These are phyloP conservation scores for Pollenia labialis DNA, from an alignment of 2,888 invertebrate genomes.

Conservation along the genomic window DNA sequence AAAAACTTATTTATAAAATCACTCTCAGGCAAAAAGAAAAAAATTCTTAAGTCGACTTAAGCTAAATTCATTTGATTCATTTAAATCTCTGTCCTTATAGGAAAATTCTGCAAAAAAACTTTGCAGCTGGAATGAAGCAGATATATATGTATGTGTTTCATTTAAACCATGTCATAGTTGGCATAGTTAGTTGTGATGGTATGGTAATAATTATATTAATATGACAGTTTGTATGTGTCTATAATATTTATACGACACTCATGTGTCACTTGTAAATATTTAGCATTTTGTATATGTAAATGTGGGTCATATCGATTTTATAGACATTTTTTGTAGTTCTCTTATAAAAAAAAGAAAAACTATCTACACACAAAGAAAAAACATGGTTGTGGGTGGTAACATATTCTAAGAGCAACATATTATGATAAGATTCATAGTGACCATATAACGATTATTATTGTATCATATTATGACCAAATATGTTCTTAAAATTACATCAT, in stretches of 20 bases:
- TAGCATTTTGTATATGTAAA: constrained; percentile 40
- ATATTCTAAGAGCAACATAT: too few species aligned
- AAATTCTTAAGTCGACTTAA: too few species aligned
- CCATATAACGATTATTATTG: too few species aligned
- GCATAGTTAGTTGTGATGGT: constrained; percentile 23
- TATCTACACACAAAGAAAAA: too few species aligned
- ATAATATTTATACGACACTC: constrained; percentile 10
- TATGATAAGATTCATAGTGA: too few species aligned
- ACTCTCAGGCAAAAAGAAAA: not conserved
- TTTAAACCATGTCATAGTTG: constrained; percentile 40
- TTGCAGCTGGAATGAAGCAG: constrained; percentile 15
- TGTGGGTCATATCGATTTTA: constrained; percentile 70
- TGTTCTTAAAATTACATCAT: too few species aligned
- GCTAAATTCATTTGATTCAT: constrained; percentile 3
- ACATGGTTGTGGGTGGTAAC: too few species aligned
- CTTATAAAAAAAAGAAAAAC: not conserved
- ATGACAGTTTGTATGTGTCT: constrained; percentile 1
- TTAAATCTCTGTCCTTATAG: not conserved
- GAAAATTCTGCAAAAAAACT: not conserved
- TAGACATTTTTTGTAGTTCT: constrained; percentile 13
- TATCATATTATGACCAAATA: too few species aligned
- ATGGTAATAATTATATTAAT: constrained; percentile 16
- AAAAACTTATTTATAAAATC: too few species aligned
- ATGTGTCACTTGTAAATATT: constrained; percentile 23
- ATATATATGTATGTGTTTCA: constrained; percentile 25